Conservation (phyloP, 2,797 vertebrate species). For the Scolopax bukidnonensis region DNA sequence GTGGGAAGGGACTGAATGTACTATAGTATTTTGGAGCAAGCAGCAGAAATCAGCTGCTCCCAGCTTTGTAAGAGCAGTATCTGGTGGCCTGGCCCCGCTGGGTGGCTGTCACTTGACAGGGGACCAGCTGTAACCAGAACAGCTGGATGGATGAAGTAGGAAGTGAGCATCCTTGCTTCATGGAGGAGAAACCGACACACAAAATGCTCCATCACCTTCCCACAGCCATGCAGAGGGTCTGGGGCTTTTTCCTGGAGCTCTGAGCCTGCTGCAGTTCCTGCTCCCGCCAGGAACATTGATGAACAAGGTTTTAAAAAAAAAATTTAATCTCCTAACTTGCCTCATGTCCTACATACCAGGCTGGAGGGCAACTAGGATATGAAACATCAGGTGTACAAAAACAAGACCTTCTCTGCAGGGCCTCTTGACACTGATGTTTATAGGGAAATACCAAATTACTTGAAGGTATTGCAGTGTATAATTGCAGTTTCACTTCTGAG, state of each 20-base stretch:
- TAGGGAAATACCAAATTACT: neutral
- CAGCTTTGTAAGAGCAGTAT: neutral
- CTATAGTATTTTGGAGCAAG: neutral
- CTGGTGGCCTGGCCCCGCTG: neutral
- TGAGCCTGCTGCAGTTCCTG: neutral
- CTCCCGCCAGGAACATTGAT: neutral
- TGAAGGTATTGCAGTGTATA: neutral
- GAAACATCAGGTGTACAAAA: neutral
- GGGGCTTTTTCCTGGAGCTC: neutral
- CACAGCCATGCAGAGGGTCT: neutral
- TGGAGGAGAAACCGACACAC: neutral
- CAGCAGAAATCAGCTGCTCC: neutral
- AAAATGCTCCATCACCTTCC: neutral
- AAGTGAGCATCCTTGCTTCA: neutral
- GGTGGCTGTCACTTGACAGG: neutral
- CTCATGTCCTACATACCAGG: neutral
- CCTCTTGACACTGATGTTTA: neutral
- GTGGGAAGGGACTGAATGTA: neutral
- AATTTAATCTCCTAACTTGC: neutral
- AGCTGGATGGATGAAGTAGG: neutral
- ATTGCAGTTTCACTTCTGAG: neutral
- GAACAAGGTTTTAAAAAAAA: neutral
- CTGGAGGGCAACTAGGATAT: neutral
- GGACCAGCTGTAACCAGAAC: constrained; percentile 13
- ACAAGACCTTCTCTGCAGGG: neutral